A percentile compares a stretch with the other conserved stretches of the same genome.
Conservation (phyloP, 2,888 invertebrate genomes). For the Anaspis maculata region DNA sequence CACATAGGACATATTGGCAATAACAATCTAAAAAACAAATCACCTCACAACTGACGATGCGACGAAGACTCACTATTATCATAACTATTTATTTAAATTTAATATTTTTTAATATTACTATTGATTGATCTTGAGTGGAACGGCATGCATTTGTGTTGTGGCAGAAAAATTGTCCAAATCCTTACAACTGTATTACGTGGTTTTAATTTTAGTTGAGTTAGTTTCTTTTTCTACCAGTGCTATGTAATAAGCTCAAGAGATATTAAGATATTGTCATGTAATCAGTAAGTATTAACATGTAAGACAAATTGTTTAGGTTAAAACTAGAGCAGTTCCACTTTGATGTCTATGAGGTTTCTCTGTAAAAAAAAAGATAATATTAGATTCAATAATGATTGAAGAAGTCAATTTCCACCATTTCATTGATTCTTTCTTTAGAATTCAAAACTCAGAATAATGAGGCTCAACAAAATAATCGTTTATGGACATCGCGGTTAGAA, state of each 20-base stretch:
- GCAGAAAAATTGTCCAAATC: constrained; percentile 6
- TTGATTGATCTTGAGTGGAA: too few relatives aligned
- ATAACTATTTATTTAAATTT: too few relatives aligned
- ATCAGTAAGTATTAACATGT: constrained; percentile 27
- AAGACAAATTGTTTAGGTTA: constrained; percentile 14
- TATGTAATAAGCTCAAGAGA: constrained; percentile 30
- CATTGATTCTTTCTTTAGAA: too few relatives aligned
- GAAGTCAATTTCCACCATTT: too few relatives aligned
- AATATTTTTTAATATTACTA: too few relatives aligned
- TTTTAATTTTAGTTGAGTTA: too few relatives aligned
- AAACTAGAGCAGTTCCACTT: constrained; percentile 5
- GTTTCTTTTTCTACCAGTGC: constrained; percentile 21
- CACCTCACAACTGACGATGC: constrained; percentile 5
- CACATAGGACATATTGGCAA: constrained; percentile 33
- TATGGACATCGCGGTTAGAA: too few relatives aligned
- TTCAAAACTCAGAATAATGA: too few relatives aligned
- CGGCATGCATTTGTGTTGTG: constrained; percentile 17
- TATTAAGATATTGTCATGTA: constrained; percentile 39
- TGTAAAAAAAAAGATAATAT: constrained; percentile 20
- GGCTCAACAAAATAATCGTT: too few relatives aligned
- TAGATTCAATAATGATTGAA: too few relatives aligned
- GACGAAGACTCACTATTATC: too few relatives aligned
- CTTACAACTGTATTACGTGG: constrained; percentile 14
- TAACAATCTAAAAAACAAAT: too few relatives aligned
- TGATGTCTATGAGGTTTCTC: constrained; percentile 29